Evolutionary conservation across 2,797 vertebrate genomes (phyloP).

Genomic region (Eremophila alpestris): DNA sequence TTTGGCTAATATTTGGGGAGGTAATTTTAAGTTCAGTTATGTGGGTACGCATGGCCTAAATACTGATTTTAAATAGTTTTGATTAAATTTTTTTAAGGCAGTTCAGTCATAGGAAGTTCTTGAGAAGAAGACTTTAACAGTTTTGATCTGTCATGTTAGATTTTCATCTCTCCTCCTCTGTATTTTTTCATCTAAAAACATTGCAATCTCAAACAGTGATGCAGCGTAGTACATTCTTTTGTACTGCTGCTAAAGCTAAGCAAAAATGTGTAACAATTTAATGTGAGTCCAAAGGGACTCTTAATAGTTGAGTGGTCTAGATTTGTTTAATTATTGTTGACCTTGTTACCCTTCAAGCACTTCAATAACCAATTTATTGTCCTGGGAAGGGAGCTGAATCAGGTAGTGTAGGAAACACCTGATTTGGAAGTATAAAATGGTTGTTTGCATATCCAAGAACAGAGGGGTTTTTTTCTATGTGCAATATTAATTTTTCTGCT

Average conservation of each 20-base stretch:
- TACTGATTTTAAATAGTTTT: background rate
- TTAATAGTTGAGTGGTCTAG: background rate
- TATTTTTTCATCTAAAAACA: background rate
- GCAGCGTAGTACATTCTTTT: background rate
- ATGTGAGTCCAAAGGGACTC: background rate
- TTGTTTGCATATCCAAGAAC: background rate
- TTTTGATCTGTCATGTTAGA: background rate
- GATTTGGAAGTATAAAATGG: background rate
- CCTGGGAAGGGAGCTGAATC: background rate
- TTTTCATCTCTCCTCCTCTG: background rate
- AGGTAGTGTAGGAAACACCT: background rate
- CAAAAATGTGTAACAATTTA: background rate
- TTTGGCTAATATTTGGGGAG: background rate
- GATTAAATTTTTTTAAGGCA: constrained; percentile 29
- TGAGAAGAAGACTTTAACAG: background rate
- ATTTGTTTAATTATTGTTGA: constrained; percentile 53
- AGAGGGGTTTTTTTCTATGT: fast-evolving
- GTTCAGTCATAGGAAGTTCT: constrained; percentile 12
- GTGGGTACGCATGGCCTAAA: background rate
- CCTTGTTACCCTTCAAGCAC: constrained; percentile 26
- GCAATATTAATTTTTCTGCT: background rate
- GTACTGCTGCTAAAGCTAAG: background rate
- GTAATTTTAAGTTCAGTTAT: constrained; percentile 30
- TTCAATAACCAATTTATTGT: background rate
- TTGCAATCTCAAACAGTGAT: background rate